These are phyloP conservation scores for Aporrectodea caliginosa DNA, from an alignment of 1,140 invertebrate species.

Conservation along the genomic window DNA sequence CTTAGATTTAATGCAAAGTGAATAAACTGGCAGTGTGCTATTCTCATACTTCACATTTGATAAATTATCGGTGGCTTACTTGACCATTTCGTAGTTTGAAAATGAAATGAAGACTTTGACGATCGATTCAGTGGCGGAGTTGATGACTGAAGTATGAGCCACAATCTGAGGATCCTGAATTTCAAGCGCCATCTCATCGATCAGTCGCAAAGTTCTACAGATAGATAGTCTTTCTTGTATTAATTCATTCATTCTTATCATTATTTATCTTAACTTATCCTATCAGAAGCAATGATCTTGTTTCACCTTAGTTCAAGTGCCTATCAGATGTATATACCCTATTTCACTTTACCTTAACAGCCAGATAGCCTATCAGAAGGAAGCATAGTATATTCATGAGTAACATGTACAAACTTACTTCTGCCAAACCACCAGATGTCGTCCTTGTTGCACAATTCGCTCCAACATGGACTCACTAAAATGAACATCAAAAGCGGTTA, in stretches of 20 bases:
- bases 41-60: too few relatives aligned
- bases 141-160: slow-evolving; percentile 90
- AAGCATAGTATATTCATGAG: not conserved
- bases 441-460: slow-evolving; percentile 91
- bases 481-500: too few relatives aligned
- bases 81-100: slow-evolving; percentile 66
- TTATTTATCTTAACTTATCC: too few relatives aligned
- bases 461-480: slow-evolving; percentile 75
- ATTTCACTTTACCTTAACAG: too few relatives aligned
- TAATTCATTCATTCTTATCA: too few relatives aligned
- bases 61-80: slow-evolving; percentile 35
- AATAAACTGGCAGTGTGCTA: too few relatives aligned
- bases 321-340: too few relatives aligned
- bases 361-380: too few relatives aligned
- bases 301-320: too few relatives aligned
- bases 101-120: slow-evolving; percentile 91
- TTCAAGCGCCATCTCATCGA: slow-evolving; percentile 89
- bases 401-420: slow-evolving; percentile 54
- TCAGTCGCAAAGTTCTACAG: slow-evolving; percentile 73
- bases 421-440: slow-evolving; percentile 87
- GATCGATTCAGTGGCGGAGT: slow-evolving; percentile 84
- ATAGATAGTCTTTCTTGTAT: too few relatives aligned
- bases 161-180: slow-evolving; percentile 89
- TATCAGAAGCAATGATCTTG: too few relatives aligned
- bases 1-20: too few relatives aligned